Evolutionary conservation across 2,113 vertebrate genomes (phyloP).

Genomic region (Poecilia latipinna): DNA sequence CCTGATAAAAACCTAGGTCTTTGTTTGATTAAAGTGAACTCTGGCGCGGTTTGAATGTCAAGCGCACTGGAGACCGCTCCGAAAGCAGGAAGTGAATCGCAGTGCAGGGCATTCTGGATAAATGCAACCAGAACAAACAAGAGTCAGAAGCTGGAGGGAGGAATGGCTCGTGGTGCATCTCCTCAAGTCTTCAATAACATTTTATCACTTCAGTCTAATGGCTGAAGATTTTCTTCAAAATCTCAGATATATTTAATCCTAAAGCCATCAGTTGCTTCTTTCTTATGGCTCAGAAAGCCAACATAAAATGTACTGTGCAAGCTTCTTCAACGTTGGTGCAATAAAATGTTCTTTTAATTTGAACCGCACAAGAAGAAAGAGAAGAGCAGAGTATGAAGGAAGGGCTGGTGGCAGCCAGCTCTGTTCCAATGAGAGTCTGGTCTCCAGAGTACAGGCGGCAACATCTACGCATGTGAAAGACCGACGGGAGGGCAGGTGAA

Average conservation of each 20-base stretch:
- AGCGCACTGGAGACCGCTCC: no score
- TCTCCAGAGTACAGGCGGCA: conserved; percentile 38
- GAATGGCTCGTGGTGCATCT: no score
- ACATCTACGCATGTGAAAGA: conserved; percentile 50
- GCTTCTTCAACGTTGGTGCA: conserved; percentile 31
- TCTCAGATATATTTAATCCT: not conserved
- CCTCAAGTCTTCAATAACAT: not conserved
- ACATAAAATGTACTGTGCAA: conserved; percentile 11
- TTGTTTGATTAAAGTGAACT: not conserved
- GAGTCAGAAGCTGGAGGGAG: no score
- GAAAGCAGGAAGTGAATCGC: no score
- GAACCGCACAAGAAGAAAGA: conserved; percentile 17
- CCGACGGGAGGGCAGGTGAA: conserved; percentile 26
- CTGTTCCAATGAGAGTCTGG: conserved; percentile 64
- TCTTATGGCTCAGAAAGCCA: not conserved
- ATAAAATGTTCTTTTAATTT: conserved; percentile 30
- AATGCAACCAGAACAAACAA: no score
- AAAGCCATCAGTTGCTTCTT: not conserved
- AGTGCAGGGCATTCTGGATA: no score
- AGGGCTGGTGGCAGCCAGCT: conserved; percentile 37
- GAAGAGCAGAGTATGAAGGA: conserved; percentile 10
- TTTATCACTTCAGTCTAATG: not conserved
- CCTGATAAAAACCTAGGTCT: no score
- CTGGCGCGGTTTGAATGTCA: no score
- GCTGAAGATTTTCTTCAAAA: not conserved